Conservation (phyloP, 2,797 vertebrate genomes). For the Emydoidea blandingii region DNA sequence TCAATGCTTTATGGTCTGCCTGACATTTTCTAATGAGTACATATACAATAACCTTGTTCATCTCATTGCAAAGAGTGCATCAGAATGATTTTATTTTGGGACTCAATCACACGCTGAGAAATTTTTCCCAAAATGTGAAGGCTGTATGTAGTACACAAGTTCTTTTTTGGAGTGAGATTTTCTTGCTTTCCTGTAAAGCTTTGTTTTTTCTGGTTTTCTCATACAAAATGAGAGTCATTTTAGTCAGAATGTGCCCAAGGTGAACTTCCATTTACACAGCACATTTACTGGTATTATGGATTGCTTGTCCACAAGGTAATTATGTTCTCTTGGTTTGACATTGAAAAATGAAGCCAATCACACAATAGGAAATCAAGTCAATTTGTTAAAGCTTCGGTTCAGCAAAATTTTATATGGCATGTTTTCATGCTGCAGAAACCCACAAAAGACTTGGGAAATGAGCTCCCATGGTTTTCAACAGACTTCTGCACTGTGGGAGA, state of each 20-base stretch:
- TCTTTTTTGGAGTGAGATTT: not conserved
- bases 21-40: not conserved
- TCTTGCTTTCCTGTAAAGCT: not conserved
- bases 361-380: conserved; percentile 8
- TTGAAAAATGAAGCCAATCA: conserved; percentile 28
- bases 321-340: conserved; percentile 11
- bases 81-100: not conserved
- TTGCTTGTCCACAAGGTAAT: conserved; percentile 23
- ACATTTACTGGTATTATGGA: not conserved
- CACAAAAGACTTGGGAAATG: not conserved
- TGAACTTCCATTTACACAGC: not conserved
- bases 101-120: not conserved
- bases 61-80: not conserved
- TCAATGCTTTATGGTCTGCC: not conserved
- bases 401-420: conserved; percentile 20
- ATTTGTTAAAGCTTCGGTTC: not conserved
- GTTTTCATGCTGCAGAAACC: not conserved
- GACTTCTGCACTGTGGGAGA: not conserved
- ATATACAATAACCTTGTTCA: not conserved
- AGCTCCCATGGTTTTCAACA: not conserved
- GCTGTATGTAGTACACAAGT: not conserved
- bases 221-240: not conserved
- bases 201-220: not conserved
- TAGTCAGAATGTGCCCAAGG: not conserved
- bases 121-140: not conserved